phyloP scores from a whole-genome alignment of 2,113 vertebrate genomes.

The Colaptes auratus region DNA sequence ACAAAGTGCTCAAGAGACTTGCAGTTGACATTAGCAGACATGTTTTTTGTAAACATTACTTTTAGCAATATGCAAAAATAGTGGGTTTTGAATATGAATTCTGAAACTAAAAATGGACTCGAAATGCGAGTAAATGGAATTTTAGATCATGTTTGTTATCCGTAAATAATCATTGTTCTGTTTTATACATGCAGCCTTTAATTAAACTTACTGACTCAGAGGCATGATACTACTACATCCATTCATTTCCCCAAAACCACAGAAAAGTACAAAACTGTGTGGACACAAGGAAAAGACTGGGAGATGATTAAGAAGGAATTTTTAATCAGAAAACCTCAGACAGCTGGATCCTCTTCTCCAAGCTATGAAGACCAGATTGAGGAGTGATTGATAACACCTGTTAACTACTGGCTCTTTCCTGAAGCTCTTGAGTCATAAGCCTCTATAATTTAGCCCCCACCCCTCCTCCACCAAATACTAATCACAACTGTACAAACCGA shows the following conservation, averaged over 20 bases:
- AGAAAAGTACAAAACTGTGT: constrained; percentile 50
- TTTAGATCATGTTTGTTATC: constrained; percentile 80
- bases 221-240: constrained; percentile 70
- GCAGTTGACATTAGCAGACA: constrained; percentile 23
- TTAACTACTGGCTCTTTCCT: constrained; percentile 52
- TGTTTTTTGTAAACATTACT: constrained; percentile 19
- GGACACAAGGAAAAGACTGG: constrained; percentile 38
- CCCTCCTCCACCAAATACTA: neutral
- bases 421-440: constrained; percentile 4
- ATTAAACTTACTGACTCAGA: constrained; percentile 77
- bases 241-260: constrained; percentile 69
- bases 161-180: constrained; percentile 79
- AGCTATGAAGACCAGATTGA: constrained; percentile 30
- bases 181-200: constrained; percentile 75
- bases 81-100: neutral
- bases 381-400: constrained; percentile 64
- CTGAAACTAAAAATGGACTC: constrained; percentile 47
- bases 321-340: constrained; percentile 65
- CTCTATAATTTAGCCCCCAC: neutral
- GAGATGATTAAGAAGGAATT: constrained; percentile 60
- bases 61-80: constrained; percentile 47
- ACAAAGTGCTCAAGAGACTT: neutral
- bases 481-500: neutral
- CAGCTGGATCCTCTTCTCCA: constrained; percentile 59
- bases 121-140: constrained; percentile 74